Conservation (phyloP, 2,888 invertebrate species). For the Tillus elongatus region DNA sequence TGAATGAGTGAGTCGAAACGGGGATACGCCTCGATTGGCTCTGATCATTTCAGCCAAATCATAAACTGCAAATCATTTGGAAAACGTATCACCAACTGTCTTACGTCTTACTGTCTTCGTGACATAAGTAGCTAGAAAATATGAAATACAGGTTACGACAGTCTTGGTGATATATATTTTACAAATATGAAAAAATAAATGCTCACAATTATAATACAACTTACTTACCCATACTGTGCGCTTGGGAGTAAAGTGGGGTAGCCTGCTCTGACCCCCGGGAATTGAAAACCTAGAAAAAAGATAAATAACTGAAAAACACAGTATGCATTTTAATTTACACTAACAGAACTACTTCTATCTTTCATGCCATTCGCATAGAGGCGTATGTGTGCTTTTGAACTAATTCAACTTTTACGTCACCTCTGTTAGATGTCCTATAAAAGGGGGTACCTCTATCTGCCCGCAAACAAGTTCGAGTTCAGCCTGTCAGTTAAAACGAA, state of each 20-base stretch:
- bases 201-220: too few species aligned
- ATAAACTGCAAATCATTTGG: slow-evolving; percentile 39
- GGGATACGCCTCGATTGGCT: too few species aligned
- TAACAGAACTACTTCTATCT: background rate
- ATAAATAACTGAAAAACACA: too few species aligned
- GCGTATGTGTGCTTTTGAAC: too few species aligned
- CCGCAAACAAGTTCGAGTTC: too few species aligned
- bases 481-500: too few species aligned
- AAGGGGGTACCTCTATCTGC: too few species aligned
- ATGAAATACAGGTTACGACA: slow-evolving; percentile 39
- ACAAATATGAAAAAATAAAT: too few species aligned
- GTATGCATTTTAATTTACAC: background rate
- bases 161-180: slow-evolving; percentile 30
- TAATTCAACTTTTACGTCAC: too few species aligned
- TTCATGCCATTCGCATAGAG: background rate
- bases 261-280: slow-evolving; percentile 68
- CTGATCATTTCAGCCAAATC: slow-evolving; percentile 39
- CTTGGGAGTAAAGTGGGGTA: slow-evolving; percentile 70
- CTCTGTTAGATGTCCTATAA: too few species aligned
- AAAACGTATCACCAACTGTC: too few species aligned
- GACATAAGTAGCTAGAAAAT: slow-evolving; percentile 41
- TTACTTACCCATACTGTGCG: slow-evolving; percentile 72
- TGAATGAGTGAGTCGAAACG: slow-evolving; percentile 37
- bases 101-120: slow-evolving; percentile 39
- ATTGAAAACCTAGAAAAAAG: slow-evolving; percentile 54